Evolutionary conservation across 2,113 vertebrate species (phyloP), one percentile per base, ranked within the genome.

Genomic region (Colossoma macropomum): DNA sequence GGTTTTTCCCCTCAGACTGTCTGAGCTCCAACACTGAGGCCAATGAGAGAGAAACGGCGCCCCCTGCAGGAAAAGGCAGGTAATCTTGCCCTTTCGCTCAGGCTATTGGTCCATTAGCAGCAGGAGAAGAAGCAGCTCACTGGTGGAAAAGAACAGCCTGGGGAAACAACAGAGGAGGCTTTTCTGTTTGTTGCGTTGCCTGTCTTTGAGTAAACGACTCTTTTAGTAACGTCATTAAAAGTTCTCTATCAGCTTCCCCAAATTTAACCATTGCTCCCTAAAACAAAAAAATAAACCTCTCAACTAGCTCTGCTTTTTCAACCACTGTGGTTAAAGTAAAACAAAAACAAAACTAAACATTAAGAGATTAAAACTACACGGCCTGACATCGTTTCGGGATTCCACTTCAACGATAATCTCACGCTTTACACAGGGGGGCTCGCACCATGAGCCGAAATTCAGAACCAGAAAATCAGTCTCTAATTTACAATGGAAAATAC

Each of bases 1-100:
- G 85, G 87, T 85, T 50, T 62, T 81, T 84, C 83, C 88, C 45
- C 75, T 27, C 81, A 50, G 52, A 32, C 28, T 32, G 52, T 28
- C 77, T 34, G 10, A 45, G 41, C 41, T 45, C 41, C 41, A 56
- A 12, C 48, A 9, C 16, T 19, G 30, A 32, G 52, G 9, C 23
- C 23, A 27, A 59, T 17, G 21, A 23, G 59, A 13, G n/a, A 62
- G 59, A 27, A 62, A 62, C n/a, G 27, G 59, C 59, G 5, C 59
- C 59, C 11, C 59, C 59, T 62, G 12, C 23, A 62, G 59, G 59
- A 25, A 6, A 12, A 59, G 54, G 54, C 0, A 3, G 1, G 54
- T 1, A 16, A 54, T 17, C 16, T 52, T 17, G 2, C 16, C 16
- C 50, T 2, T 23, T 8, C 21, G 1, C 54, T 56, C 54, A 56